Base-by-base conservation (phyloP, 2,113 vertebrate species). In the Egretta garzetta region DNA sequence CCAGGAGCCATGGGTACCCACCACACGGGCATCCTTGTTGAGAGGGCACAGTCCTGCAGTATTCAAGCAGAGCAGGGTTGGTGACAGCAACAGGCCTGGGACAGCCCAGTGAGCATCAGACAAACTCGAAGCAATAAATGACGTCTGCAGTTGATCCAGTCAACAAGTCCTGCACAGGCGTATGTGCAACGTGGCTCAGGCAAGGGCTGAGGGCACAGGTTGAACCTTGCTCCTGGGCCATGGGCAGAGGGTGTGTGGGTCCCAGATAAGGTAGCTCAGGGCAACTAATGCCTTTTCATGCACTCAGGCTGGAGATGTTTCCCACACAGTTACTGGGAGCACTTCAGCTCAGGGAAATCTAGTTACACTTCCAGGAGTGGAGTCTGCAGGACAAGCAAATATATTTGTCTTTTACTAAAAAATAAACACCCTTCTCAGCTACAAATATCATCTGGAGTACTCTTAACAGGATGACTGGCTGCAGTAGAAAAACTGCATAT, bases 1-100 rank as follows among this genome's bases (percentile, higher is more conserved):
- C 24, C 58, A 80, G 33, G 39, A 68, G 5, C 53, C 1, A 0
- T 15, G 33, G 47, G 33, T 30, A 6, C 27, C 23, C 17, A n/a
- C 14, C 10, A 24, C 47, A 37, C 1, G 0, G 21, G 7, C 4
- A 6, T 52, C 28, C 15, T 55, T 1, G 1, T 1, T 30, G 28
- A 47, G 35, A 28, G 4, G 33, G 4, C 43, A 47, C 9, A 52
- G 26, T n/a, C 26, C 28, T 79, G 28, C 2, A 6, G 10, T 21
- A 62, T 28, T 50, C 17, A 6, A 37, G 47, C n/a, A 14, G 2
- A 50, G 33, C 22, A 26, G 7, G 15, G 12, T 6, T 86, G 37
- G 10, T 67, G 55, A 62, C 9, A 64, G 17, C 24, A 53, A 37
- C 8, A 64, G 8, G 8, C 32, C 45, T 55, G 20, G 4, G 18